Evolutionary conservation across 2,888 invertebrate species (phyloP).

Genomic region (Thymelicus lineola): DNA sequence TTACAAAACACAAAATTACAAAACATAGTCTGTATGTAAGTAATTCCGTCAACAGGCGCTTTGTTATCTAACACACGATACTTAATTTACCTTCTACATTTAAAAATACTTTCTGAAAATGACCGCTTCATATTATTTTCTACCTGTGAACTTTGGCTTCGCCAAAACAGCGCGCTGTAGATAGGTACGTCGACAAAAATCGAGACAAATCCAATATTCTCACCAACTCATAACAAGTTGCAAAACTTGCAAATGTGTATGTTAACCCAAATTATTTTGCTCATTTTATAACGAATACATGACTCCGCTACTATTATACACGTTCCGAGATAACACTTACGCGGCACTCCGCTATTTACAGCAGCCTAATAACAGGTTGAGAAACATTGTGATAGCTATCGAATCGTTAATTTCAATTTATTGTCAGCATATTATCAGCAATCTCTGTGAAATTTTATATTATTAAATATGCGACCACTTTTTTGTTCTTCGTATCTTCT

Average conservation of each 20-base stretch:
- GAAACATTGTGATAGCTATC: constrained; percentile 36
- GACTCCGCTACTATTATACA: constrained; percentile 10
- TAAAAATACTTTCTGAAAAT: no score
- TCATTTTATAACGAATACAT: constrained; percentile 8
- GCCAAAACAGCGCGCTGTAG: no score
- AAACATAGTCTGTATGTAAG: no score
- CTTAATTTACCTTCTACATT: no score
- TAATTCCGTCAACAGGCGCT: no score
- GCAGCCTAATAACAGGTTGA: constrained; percentile 53
- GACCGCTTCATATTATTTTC: no score
- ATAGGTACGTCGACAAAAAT: no score
- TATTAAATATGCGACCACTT: constrained; percentile 6
- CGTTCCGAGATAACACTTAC: constrained; percentile 13
- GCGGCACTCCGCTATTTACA: constrained; percentile 51
- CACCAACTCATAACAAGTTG: not conserved
- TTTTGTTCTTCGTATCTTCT: constrained; percentile 13
- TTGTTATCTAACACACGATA: no score
- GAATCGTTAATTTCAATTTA: constrained; percentile 30
- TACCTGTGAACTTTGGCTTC: no score
- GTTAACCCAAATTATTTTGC: not conserved
- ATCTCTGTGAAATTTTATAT: constrained; percentile 9
- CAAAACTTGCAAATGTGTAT: not conserved
- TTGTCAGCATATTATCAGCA: constrained; percentile 22
- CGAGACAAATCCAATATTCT: not conserved
- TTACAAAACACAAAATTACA: no score